Evolutionary conservation across 2,888 invertebrate genomes (phyloP).

Genomic region (Agrotis exclamationis): DNA sequence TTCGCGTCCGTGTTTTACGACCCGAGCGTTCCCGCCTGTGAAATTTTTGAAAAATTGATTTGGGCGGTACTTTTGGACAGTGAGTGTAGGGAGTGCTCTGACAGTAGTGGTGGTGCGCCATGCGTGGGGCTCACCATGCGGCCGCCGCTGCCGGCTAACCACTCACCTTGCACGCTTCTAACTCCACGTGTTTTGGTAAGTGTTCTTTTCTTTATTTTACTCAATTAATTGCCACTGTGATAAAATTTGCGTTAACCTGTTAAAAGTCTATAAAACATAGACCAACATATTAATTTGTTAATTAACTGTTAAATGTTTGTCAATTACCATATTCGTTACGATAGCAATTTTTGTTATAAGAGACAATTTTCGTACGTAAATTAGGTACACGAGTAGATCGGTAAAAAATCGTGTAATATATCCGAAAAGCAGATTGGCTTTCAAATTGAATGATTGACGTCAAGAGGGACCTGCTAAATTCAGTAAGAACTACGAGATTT

Average conservation of each 20-base stretch:
- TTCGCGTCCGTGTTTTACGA: slow-evolving; percentile 64
- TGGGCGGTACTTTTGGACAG: slow-evolving; percentile 43
- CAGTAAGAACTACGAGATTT: neutral
- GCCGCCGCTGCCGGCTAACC: slow-evolving; percentile 82
- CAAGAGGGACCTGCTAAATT: slow-evolving; percentile 2
- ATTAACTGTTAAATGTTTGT: slow-evolving; percentile 1
- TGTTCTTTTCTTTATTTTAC: slow-evolving; percentile 52
- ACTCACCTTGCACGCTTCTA: slow-evolving; percentile 67
- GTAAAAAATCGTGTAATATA: slow-evolving; percentile 9
- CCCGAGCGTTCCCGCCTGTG: slow-evolving; percentile 19
- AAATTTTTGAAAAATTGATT: slow-evolving; percentile 48
- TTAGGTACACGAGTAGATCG: slow-evolving; percentile 5
- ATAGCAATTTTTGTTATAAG: neutral
- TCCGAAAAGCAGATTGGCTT: slow-evolving; percentile 11
- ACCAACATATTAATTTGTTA: neutral
- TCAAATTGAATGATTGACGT: slow-evolving; percentile 23
- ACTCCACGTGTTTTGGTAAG: slow-evolving; percentile 83
- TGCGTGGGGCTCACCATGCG: slow-evolving; percentile 80
- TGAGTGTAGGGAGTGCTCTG: slow-evolving; percentile 55
- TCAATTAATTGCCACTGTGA: slow-evolving; percentile 47
- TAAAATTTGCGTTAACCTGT: slow-evolving; percentile 34
- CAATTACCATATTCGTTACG: neutral
- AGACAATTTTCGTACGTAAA: neutral
- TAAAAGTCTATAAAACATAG: neutral
- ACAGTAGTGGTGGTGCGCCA: slow-evolving; percentile 70